phyloP scores from a whole-genome alignment of 2,797 vertebrate species.

The Anabacerthia variegaticeps region DNA sequence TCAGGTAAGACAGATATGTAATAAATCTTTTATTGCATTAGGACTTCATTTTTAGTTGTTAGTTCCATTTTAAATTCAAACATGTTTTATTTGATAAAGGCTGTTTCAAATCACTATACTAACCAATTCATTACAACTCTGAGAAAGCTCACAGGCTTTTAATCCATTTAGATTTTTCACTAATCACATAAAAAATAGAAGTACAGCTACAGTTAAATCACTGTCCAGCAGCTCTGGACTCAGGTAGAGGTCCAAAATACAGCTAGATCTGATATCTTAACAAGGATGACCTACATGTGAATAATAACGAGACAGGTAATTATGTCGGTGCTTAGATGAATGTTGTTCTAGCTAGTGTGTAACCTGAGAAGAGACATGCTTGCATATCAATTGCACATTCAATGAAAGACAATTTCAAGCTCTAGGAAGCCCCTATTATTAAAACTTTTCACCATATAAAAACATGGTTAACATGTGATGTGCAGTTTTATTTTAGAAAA shows the following conservation, averaged over 20 bases:
- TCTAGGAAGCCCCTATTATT: neutral
- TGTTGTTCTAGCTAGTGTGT: neutral
- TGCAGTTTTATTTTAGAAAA: neutral
- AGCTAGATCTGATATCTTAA: neutral
- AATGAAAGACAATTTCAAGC: neutral
- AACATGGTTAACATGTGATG: neutral
- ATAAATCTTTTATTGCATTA: neutral
- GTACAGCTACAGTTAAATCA: neutral
- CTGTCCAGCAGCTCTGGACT: neutral
- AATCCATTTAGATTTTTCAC: neutral
- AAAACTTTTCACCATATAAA: neutral
- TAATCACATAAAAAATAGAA: neutral
- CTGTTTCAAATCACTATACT: neutral
- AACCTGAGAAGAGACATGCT: neutral
- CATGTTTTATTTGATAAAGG: neutral
- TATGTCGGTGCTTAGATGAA: neutral
- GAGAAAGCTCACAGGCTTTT: neutral
- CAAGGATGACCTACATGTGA: neutral
- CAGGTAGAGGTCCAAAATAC: neutral
- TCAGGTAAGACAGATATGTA: neutral
- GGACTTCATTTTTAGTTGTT: neutral
- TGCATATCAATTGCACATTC: neutral
- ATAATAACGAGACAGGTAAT: neutral
- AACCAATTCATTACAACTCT: neutral
- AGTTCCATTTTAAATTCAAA: neutral